A percentile compares a stretch with the other conserved stretches of the same genome.
Evolutionary conservation across 2,113 vertebrate species (phyloP).

Genomic region (Leucoraja erinaceus): DNA sequence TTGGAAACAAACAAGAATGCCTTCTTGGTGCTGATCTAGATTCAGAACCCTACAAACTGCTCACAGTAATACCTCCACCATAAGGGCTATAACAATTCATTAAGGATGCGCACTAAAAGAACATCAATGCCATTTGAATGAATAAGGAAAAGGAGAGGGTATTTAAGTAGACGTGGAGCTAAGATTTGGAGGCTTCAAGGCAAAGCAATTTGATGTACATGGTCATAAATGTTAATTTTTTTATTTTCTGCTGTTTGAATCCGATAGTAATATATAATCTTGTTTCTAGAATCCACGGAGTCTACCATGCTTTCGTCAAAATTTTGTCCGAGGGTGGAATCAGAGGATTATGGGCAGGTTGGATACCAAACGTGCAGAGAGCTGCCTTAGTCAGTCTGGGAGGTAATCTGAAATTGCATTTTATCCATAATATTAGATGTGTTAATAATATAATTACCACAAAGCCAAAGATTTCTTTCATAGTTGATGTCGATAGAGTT

Average conservation of each 20-base stretch:
- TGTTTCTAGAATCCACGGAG: conserved; percentile 56
- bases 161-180: background rate
- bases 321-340: conserved; percentile 70
- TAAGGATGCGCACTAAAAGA: no score
- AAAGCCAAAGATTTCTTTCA: background rate
- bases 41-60: no score
- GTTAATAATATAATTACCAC: background rate
- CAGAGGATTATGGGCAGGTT: conserved; percentile 75
- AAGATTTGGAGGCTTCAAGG: background rate
- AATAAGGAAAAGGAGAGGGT: background rate
- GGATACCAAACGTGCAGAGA: conserved; percentile 78
- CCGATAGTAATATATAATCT: background rate
- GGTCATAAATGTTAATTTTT: background rate
- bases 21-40: no score
- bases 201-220: background rate
- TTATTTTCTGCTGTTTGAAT: background rate
- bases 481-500: background rate
- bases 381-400: conserved; percentile 78
- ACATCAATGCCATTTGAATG: no score
- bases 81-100: no score
- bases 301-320: conserved; percentile 69
- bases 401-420: conserved; percentile 51
- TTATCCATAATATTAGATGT: no score
- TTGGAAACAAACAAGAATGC: no score
- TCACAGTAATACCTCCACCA: no score